A percentile compares a stretch with the other conserved stretches of the same genome.
phyloP scores from a whole-genome alignment of 1,140 invertebrate species.

The Trichonephila clavipes region DNA sequence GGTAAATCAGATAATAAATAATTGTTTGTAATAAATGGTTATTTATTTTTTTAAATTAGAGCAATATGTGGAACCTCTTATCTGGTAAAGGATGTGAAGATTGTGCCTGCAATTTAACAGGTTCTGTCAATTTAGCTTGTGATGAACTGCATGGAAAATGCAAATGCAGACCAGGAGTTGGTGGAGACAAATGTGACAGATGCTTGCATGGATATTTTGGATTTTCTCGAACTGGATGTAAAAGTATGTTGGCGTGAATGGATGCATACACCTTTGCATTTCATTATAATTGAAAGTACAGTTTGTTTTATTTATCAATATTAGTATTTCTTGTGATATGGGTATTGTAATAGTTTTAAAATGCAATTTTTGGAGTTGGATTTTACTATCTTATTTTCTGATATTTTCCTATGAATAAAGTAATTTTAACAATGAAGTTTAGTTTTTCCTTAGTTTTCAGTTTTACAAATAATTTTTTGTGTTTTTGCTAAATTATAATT shows the following conservation, averaged over 20 bases:
- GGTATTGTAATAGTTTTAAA: too few relatives aligned
- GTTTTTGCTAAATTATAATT: too few relatives aligned
- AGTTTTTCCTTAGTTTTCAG: too few relatives aligned
- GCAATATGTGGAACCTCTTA: constrained; percentile 89
- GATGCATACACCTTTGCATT: neutral
- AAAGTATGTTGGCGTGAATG: constrained; percentile 37
- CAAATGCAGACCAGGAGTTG: constrained; percentile 91
- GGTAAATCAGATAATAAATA: too few relatives aligned
- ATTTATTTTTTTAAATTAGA: constrained; percentile 81
- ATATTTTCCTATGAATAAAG: too few relatives aligned
- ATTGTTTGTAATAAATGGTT: too few relatives aligned
- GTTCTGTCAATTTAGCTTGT: constrained; percentile 87
- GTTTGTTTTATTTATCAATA: too few relatives aligned
- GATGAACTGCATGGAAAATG: constrained; percentile 90
- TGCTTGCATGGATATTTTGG: constrained; percentile 92
- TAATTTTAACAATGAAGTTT: too few relatives aligned
- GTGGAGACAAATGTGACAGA: constrained; percentile 88
- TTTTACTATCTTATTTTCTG: too few relatives aligned
- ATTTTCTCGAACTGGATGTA: constrained; percentile 87
- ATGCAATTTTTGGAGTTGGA: too few relatives aligned
- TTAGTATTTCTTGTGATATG: too few relatives aligned
- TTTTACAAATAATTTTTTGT: too few relatives aligned
- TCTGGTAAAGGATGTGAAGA: constrained; percentile 86
- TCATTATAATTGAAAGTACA: neutral
- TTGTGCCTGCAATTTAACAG: constrained; percentile 88